Base-by-base conservation (phyloP, 2,888 invertebrate species). In the Ferrisia virgata region DNA sequence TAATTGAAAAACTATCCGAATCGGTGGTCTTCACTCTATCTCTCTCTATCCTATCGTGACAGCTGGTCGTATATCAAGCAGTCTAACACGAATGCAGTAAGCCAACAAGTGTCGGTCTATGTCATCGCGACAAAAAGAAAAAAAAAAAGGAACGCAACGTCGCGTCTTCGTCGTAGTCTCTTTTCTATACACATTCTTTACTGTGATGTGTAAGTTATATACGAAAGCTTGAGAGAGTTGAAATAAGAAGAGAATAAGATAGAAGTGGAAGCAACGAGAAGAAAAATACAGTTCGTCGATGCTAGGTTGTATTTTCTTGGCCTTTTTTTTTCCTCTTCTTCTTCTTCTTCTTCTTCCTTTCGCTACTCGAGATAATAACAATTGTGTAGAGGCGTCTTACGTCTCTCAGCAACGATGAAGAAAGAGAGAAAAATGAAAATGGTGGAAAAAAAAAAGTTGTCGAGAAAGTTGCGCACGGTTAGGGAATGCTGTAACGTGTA, bases 401-500 rank as follows among this genome's bases (percentile, higher is more conserved):
- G n/a, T n/a, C n/a, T n/a, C n/a, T n/a, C n/a, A n/a, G n/a, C n/a
- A n/a, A n/a, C 76, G 39, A 25, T 36, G 2, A 36, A 13, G 9
- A 36, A 1, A 33, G 28, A 39, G 22, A 22, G 39, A 4, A 36
- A 31, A 72, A n/a, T 13, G 69, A 69, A 31, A 69, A 15, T 18
- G 53, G 31, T 33, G 22, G 22, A 31, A n/a, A 22, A 53, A 28
- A 47, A 28, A 31, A 53, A 80, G 58, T 33, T 22, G 64, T 18
- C 58, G 82, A 64, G 58, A 82, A 82, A 33, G 64, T 64, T 58
- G 82, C 53, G 64, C 33, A 82, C 58, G 82, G 80, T 80, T 80
- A 80, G 80, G 80, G 53, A 53, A 22, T 13, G 53, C 53, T 22
- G 8, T 11, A n/a, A n/a, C 47, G n/a, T 47, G 47, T 15, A n/a